These are phyloP conservation scores for Lumbricus terrestris DNA, from an alignment of 2,888 invertebrate species.

Conservation along the genomic window DNA sequence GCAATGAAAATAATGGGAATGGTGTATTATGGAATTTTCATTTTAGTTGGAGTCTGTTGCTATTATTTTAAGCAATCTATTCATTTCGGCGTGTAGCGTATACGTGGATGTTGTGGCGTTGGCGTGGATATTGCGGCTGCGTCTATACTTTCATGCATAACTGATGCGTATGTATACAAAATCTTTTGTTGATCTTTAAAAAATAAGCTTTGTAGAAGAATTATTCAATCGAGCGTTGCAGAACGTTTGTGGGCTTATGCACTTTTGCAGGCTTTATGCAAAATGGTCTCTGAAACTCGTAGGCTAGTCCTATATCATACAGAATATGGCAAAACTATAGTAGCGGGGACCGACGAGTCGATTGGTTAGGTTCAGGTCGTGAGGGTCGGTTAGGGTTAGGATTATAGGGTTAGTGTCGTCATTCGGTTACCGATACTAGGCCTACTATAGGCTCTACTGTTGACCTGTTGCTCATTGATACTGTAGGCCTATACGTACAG, in stretches of 20 bases:
- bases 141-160: background rate
- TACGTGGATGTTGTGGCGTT: background rate
- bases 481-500: too few species aligned
- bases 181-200: background rate
- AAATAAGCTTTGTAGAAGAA: background rate
- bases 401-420: too few species aligned
- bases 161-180: background rate
- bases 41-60: background rate
- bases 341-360: too few species aligned
- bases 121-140: background rate
- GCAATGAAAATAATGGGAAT: background rate
- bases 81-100: background rate
- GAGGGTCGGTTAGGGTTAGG: too few species aligned
- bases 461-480: too few species aligned
- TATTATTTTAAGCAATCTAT: background rate
- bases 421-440: too few species aligned
- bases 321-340: too few species aligned
- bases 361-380: too few species aligned
- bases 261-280: background rate
- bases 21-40: background rate
- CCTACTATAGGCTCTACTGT: too few species aligned
- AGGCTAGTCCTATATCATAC: too few species aligned
- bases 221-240: background rate
- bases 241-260: background rate
- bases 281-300: too few species aligned